Base-by-base conservation (phyloP, 1,140 invertebrate species). In the Atta texana region DNA sequence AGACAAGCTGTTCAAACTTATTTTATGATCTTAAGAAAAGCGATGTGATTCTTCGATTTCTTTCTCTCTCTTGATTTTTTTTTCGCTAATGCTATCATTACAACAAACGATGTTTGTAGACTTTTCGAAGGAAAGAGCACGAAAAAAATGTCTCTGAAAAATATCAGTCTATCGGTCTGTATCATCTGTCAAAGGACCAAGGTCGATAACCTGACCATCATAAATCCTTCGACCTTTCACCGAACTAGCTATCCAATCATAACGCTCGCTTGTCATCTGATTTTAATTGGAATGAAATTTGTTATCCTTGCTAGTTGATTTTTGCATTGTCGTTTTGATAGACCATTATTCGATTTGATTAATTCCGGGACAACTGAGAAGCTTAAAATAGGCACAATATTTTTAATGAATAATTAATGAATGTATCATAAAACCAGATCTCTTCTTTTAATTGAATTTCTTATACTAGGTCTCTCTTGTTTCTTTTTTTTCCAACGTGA, bases 261-360 rank as follows among this genome's bases (percentile, higher is more conserved):
- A 71, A 80, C 55, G 21, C 53, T 59, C 68, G 72, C 78, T 87
- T 75, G 86, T 87, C 78, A 84, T 57, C 59, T 12, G 39, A 21
- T 74, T 66, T 16, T 87, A 87, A 84, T 87, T 87, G 86, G 49
- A 84, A 28, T 34, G 77, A 81, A 57, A 81, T 44, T 44, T 61
- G 75, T 80, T 55, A 64, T 55, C 28, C 68, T 69, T 24, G 57
- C 39, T 59, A 14, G 24, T 51, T n/a, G 44, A 63, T 61, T 75
- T 80, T 81, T 44, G 69, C 21, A 39, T 1, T 3, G 16, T 57
- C 10, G 12, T 49, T 69, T 64, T 12, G 44, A 66, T 34, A n/a
- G 28, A 66, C 12, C 8, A 21, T 78, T 31, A 16, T 10, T 31
- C 14, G 31, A 34, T 16, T 69, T 16, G 28, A 28, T 64, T 64